A percentile compares a stretch with the other conserved stretches of the same genome.
These are phyloP conservation scores for Leguminivora glycinivorella DNA, from an alignment of 1,140 invertebrate genomes.

Conservation along the genomic window DNA sequence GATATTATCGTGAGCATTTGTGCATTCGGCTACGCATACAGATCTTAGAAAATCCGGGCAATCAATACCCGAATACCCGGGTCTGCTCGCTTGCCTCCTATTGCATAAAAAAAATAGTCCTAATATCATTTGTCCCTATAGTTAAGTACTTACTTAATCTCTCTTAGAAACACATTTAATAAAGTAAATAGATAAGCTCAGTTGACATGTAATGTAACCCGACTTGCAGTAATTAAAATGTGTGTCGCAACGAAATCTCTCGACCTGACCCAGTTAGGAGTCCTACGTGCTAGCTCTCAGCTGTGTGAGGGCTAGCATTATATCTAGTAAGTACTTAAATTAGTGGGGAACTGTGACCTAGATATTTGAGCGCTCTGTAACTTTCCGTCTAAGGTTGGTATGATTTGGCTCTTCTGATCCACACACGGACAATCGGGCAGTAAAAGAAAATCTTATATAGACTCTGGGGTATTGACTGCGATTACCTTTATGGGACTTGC, in stretches of 20 bases:
- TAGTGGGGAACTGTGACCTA: not conserved
- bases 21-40: too few relatives aligned
- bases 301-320: not conserved
- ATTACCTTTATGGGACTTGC: too few relatives aligned
- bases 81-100: too few relatives aligned
- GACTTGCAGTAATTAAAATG: conserved; percentile 7
- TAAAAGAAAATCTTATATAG: too few relatives aligned
- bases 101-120: too few relatives aligned
- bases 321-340: not conserved
- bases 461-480: too few relatives aligned
- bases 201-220: not conserved
- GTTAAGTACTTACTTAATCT: not conserved
- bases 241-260: conserved; percentile 12
- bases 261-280: conserved; percentile 2
- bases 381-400: not conserved
- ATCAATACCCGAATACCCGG: too few relatives aligned
- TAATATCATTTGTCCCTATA: too few relatives aligned
- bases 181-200: not conserved
- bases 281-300: conserved; percentile 13
- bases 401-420: too few relatives aligned
- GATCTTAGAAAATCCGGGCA: too few relatives aligned
- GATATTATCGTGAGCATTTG: too few relatives aligned
- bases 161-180: not conserved
- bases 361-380: not conserved
- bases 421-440: too few relatives aligned